Evolutionary conservation across 2,113 vertebrate species (phyloP), one percentile per base, ranked within the genome.

Genomic region (Embiotoca jacksoni): DNA sequence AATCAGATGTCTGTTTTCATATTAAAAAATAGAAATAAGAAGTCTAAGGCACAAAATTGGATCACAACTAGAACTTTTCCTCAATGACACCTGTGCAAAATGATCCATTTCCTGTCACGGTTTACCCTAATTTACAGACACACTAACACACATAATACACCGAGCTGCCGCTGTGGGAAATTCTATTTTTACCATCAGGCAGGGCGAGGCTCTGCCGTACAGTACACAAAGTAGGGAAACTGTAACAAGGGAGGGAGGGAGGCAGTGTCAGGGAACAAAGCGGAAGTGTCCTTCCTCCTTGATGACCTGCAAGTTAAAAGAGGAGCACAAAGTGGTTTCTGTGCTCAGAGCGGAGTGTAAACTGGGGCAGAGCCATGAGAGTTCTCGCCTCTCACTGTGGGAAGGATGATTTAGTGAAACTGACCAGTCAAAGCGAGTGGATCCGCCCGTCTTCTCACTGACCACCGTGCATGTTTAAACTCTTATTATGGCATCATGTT

Each of bases 231-330:
- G 89, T 89, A 83, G 90, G 88, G 86, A 90, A 91, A 91, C 83
- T 87, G 72, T 61, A 89, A 88, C 85, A 87, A 83, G 60, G 44
- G 74, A 80, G 67, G 75, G 72, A 77, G 60, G 82, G 76, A 62
- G 81, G 75, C 36, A 37, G 85, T 23, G 62, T 65, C 72, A 82
- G 84, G 78, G 78, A 92, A 88, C 90, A 89, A 89, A 91, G 81
- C 88, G 87, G 87, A 94, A 91, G 87, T 80, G 85, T 93, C 89
- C 85, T 87, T 92, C 87, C 85, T 91, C 79, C 83, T 67, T n/a
- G 85, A 87, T 81, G 87, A 86, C 86, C 92, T 88, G 90, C 65
- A 72, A 80, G 68, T 79, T 73, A 66, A 71, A 85, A 75, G 58
- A 64, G 61, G 70, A 83, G 72, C 67, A 81, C 77, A 78, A 70